Base-by-base conservation (phyloP, 2,113 vertebrate species). In the Cervus canadensis region DNA sequence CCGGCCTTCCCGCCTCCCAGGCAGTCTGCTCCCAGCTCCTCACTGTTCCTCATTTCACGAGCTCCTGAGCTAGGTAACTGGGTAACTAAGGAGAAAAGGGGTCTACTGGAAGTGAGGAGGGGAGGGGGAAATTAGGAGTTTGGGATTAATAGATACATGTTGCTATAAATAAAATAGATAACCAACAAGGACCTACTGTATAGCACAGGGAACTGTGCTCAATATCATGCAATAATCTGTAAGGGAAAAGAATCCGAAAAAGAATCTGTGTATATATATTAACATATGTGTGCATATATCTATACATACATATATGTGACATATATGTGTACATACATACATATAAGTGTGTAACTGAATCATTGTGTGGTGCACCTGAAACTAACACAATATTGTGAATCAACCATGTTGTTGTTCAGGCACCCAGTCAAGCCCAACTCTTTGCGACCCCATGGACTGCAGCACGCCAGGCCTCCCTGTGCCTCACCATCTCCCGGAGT, bases 301-400 rank as follows among this genome's bases (percentile, higher is more conserved):
- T 79, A 33, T 33, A 10, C 4, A 45, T 10, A 19, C 8, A 79
- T 30, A 48, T 30, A 74, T 74, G 67, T 40, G 21, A 25, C 5
- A 12, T 40, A 40, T 13, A 74, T 23, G 2, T 40, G 67, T 40
- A 74, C 67, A 40, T 23, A 40, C 67, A 2, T 40, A 40, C 67
- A 6, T 74, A 74, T 25, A 23, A 74, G 40, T 40, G 30, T 30
- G 26, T 30, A 50, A 50, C 15, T 79, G 76, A 79, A 79, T 79
- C 76, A 48, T 4, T 33, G 1, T 79, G 45, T 0, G 0, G 28
- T 11, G 11, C 16, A 33, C 45, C 8, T 50, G 45, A 79, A 19
- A 50, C 16, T 50, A 50, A 50, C 45, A 30, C 76, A 50, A 50
- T 17, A 10, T 79, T 79, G 76, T 79, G 11, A 79, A 79, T 79